Base-by-base conservation (phyloP, 64 coral and sea anemone species). In the Orbicella faveolata region DNA sequence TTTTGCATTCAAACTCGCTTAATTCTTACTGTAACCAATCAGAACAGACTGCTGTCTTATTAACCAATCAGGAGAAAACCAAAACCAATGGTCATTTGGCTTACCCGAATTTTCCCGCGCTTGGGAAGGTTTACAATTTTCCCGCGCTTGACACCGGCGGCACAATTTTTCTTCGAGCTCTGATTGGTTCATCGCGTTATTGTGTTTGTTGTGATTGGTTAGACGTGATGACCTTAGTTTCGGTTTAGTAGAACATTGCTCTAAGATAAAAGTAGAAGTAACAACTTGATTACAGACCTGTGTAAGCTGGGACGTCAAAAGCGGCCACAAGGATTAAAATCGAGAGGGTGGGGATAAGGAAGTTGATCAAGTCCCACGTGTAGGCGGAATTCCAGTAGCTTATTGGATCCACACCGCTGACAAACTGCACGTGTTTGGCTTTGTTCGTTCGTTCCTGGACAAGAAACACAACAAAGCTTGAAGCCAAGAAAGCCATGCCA, bases 351-450 rank as follows among this genome's bases (percentile, higher is more conserved):
- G 94, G 97, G 21, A 99, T 17, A 30, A 95, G 63, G 41, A 93
- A 99, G 67, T 99, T 99, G 66, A 99, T 96, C 19, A 99, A 41
- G 52, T 99, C 97, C 97, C 97, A 99, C 0, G 84, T 53, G 75
- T 88, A 99, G 6, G 97, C 91, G 9, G 97, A 95, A 9, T 89
- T 91, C 97, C 97, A 99, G 91, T 99, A 99, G 34, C 97, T 96
- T 11, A 99, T 20, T 30, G 97, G 97, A 78, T 95, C 94, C 0
- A 99, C 94, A 86, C 97, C 97, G 68, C 94, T 96, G 72, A 99
- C 97, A 48, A 99, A 96, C 75, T 99, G 97, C 23, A 99, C 97
- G 54, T 99, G 97, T 73, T 99, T 99, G 19, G 97, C 94, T 66
- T 95, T 95, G 88, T 99, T 99, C 10, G 94, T 74, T 23, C 97